Base-by-base conservation (phyloP, 35 echinoderm and acorn worm genomes). In the Stichopus chloronotus region DNA sequence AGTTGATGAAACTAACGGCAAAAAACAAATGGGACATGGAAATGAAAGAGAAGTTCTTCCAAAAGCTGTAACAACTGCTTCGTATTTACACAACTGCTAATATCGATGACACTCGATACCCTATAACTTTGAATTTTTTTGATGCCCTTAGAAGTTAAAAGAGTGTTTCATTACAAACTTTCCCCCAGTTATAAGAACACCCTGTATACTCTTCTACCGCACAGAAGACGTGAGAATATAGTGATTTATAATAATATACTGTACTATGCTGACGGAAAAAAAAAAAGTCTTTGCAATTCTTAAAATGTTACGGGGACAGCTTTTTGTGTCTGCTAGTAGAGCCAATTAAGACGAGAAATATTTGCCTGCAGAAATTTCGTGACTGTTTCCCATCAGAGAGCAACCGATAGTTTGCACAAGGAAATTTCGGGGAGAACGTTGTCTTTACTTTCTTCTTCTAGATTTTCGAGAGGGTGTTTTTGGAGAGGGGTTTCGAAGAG, bases 301-400 rank as follows among this genome's bases (percentile, higher is more conserved):
- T 43, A 43, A 43, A 43, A 43, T 43, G 30, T 43, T 43, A 43
- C 30, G 1, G 30, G 30, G 30, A 43, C 30, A 43, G 30, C 30
- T 43, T 43, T 10, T 61, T 21, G 69, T 74, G 69, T 74, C 69
- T 74, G 22, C 19, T 74, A n/a, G 69, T 74, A n/a, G 22, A 6
- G 69, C 69, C 69, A 74, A 74, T 74, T 74, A 74, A 74, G 30
- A 19, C 14, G 69, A 20, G 17, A 74, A 74, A 3, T 43, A 74
- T 16, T 74, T 14, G 69, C 69, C 69, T 74, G 69, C 69, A 74
- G 69, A 74, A 74, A 74, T 74, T 43, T 43, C 69, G 69, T 74
- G 69, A 74, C 69, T 74, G 69, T 74, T 74, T 74, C 69, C 22
- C 69, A 74, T 74, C 69, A 74, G 69, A 74, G 22, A 74, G 69